Conservation (phyloP, 2,888 invertebrate genomes). For the Lucinisca nassula region DNA sequence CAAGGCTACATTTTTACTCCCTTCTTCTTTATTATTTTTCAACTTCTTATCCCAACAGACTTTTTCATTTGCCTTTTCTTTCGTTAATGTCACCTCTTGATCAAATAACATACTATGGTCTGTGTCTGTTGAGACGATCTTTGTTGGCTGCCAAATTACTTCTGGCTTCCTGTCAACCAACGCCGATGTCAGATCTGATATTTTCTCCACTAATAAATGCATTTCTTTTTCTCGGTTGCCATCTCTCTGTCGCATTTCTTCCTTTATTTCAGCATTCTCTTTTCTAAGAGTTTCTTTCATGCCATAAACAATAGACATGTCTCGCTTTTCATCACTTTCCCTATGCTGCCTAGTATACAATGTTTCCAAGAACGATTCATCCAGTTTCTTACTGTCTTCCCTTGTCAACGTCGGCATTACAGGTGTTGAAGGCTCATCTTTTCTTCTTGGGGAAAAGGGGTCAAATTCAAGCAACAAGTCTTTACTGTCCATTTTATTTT, state of each 20-base stretch:
- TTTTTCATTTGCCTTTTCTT: neutral
- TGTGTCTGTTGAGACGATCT: neutral
- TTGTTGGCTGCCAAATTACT: neutral
- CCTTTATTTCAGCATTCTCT: neutral
- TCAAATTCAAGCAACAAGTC: neutral
- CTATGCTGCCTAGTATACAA: neutral
- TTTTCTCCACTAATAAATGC: neutral
- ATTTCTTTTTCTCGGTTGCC: neutral
- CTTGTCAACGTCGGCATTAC: neutral
- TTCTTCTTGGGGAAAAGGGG: neutral
- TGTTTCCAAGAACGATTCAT: neutral
- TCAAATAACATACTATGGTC: neutral
- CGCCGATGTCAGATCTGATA: neutral
- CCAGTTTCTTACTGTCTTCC: neutral
- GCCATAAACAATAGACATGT: neutral
- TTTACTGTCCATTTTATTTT: neutral
- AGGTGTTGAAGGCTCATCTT: neutral
- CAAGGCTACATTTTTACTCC: neutral
- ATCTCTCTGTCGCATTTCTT: conserved; percentile 1
- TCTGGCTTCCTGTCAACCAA: neutral
- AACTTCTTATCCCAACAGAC: neutral
- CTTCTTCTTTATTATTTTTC: neutral
- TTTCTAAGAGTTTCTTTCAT: neutral
- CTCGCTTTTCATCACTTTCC: neutral
- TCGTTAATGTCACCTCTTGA: neutral